Evolutionary conservation across 2,113 vertebrate species (phyloP), one percentile per base, ranked within the genome.

Genomic region (Jacana jacana): DNA sequence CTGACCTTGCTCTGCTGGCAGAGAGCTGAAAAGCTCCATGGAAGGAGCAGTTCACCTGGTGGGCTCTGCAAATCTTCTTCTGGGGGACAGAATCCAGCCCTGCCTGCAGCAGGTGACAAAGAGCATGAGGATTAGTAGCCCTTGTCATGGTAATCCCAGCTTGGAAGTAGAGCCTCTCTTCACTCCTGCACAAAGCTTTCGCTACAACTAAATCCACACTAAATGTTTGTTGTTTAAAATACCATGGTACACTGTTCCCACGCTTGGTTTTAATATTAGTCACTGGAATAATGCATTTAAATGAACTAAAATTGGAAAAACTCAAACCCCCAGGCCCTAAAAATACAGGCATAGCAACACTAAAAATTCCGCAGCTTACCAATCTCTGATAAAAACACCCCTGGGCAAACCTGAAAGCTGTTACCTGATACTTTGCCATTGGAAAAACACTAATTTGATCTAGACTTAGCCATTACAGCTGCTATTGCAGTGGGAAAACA

Each of bases 291-390:
- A 33, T 60, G 60, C 57, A 58, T 84, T 86, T 94, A 69, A 89
- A 65, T 87, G 27, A 81, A 85, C 83, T 91, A 79, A 64, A 95
- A 96, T 15, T 72, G 73, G 77, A 92, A 85, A 85, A 80, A 86
- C 31, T 57, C 42, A 76, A 86, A 28, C 64, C 64, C 40, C 22
- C 40, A 54, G 70, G 87, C 9, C 58, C 76, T 87, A 91, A 76
- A 92, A 81, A 69, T 72, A 87, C 17, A 72, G 44, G 24, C 52
- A 44, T 4, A 76, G 30, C 55, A 58, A 55, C 20, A 22, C 39
- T 58, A 85, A 95, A 85, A 80, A 88, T 77, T 72, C 49, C 61
- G 42, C 4, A 30, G 37, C 23, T 40, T 66, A 17, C 51, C 70
- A 54, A 6, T 42, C n/a, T 85, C 76, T 1, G 17, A 42, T 48